phyloP scores from a whole-genome alignment of 2,888 invertebrate species.

The Phorcus lineatus region DNA sequence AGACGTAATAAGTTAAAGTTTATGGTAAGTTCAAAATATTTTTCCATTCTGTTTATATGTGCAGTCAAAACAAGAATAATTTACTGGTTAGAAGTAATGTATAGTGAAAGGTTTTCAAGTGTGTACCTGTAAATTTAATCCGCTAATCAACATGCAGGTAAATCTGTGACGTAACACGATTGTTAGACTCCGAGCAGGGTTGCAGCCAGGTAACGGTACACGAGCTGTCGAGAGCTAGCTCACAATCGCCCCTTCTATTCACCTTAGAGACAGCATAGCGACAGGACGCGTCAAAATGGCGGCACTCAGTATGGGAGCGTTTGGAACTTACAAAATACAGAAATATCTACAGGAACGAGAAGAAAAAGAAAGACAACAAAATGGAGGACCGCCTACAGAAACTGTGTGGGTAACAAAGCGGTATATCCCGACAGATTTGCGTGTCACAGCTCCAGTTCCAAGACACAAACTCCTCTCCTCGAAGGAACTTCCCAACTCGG shows the following conservation, averaged over 20 bases:
- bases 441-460: slow-evolving; percentile 68
- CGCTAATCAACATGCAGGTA: too few relatives aligned
- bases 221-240: too few relatives aligned
- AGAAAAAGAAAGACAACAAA: slow-evolving; percentile 36
- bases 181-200: too few relatives aligned
- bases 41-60: too few relatives aligned
- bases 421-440: slow-evolving; percentile 68
- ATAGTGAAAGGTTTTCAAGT: too few relatives aligned
- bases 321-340: slow-evolving; percentile 61
- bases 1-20: too few relatives aligned
- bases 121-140: too few relatives aligned
- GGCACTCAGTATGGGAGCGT: slow-evolving; percentile 61
- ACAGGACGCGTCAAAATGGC: slow-evolving; percentile 55
- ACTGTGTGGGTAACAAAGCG: slow-evolving; percentile 72
- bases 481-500: slow-evolving; percentile 50
- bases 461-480: slow-evolving; percentile 64
- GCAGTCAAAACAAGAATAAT: too few relatives aligned
- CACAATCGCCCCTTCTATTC: not conserved
- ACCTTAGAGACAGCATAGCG: slow-evolving; percentile 12
- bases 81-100: too few relatives aligned
- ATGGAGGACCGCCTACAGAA: slow-evolving; percentile 36
- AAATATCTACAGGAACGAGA: slow-evolving; percentile 56
- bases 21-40: too few relatives aligned
- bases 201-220: too few relatives aligned
- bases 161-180: too few relatives aligned